Conservation (phyloP, 2,113 vertebrate species). For the Bagarius yarrelli region DNA sequence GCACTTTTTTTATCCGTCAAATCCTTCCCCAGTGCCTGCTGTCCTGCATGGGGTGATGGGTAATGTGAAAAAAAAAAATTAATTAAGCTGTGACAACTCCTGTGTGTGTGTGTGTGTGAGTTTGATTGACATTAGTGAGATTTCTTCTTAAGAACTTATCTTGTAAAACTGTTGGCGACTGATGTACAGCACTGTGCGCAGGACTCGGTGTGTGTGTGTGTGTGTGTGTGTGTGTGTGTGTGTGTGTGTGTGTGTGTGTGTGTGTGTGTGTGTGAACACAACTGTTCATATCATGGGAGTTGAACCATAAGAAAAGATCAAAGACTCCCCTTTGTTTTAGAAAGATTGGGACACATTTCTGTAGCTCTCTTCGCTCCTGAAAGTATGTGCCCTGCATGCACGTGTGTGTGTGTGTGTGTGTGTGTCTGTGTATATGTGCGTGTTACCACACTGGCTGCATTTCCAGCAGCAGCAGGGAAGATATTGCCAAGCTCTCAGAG, state of each 20-base stretch:
- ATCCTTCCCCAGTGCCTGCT: slow-evolving; percentile 9
- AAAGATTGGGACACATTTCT: slow-evolving; percentile 47
- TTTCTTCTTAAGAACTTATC: slow-evolving; percentile 10
- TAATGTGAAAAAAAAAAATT: not conserved
- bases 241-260: not conserved
- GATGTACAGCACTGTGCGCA: not conserved
- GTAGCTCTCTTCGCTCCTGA: slow-evolving; percentile 6
- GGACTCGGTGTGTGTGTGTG: not conserved
- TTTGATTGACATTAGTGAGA: not conserved
- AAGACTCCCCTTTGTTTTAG: slow-evolving; percentile 55
- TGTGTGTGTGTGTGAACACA: slow-evolving; percentile 22
- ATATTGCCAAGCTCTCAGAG: slow-evolving; percentile 56
- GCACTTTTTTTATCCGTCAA: slow-evolving; percentile 8
- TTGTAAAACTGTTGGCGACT: not conserved
- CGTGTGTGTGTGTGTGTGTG: slow-evolving; percentile 34
- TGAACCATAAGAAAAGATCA: slow-evolving; percentile 46
- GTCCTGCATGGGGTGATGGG: slow-evolving; percentile 7
- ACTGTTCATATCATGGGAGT: slow-evolving; percentile 22
- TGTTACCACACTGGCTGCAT: slow-evolving; percentile 41
- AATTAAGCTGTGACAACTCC: slow-evolving; percentile 3
- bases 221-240: not conserved
- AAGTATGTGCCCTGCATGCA: not conserved
- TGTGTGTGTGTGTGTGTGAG: not conserved
- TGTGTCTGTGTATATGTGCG: slow-evolving; percentile 29
- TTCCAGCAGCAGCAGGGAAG: slow-evolving; percentile 57